A percentile compares a stretch with the other conserved stretches of the same genome.
These are phyloP conservation scores for Corbicula japonica DNA, from an alignment of 2,888 invertebrate genomes.

Conservation along the genomic window DNA sequence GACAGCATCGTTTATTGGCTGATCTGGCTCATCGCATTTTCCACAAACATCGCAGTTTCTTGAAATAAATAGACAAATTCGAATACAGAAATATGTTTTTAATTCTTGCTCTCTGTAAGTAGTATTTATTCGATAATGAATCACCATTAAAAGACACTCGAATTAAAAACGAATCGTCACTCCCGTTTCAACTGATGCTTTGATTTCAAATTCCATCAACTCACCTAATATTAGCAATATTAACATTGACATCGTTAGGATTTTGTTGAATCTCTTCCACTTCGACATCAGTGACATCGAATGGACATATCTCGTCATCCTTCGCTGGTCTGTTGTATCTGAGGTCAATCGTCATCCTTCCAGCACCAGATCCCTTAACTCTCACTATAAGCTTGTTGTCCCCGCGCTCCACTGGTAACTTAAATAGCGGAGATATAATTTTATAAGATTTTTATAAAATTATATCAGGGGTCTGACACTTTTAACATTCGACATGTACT, in stretches of 20 bases:
- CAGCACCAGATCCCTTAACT: conserved; percentile 9
- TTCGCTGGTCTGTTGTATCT: conserved; percentile 22
- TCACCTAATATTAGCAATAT: no score
- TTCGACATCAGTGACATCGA: conserved; percentile 1
- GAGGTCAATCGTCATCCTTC: conserved; percentile 23
- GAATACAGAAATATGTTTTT: not conserved
- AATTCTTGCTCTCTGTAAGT: not conserved
- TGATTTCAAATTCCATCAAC: not conserved
- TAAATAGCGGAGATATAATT: no score
- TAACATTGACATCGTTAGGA: not conserved
- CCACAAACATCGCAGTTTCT: conserved; percentile 64
- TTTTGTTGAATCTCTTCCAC: not conserved
- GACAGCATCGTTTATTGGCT: not conserved
- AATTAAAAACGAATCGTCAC: not conserved
- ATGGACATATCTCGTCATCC: conserved; percentile 11
- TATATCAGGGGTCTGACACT: no score
- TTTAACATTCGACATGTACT: no score
- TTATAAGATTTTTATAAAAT: no score
- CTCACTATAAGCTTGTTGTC: conserved; percentile 11
- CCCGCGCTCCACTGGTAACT: conserved; percentile 13
- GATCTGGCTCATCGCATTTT: conserved; percentile 17
- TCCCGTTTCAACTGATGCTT: not conserved
- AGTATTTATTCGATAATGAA: not conserved
- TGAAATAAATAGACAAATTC: conserved; percentile 1
- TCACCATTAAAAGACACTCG: not conserved